Base-by-base conservation (phyloP, 2,113 vertebrate species). In the Formicarius rufipectus region DNA sequence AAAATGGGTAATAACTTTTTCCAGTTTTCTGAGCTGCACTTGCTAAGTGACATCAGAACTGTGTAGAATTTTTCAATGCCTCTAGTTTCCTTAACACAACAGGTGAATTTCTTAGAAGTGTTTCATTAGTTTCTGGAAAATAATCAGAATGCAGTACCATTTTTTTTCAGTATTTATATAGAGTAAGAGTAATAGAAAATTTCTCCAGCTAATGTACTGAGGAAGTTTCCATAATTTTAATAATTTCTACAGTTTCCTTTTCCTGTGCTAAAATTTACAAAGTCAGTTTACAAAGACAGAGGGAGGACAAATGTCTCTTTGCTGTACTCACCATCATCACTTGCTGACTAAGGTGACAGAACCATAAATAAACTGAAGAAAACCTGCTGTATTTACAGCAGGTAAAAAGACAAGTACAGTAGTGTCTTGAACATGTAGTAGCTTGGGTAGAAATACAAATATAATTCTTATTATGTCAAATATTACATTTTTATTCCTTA, bases 321-420 rank as follows among this genome's bases (percentile, higher is more conserved):
- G 44, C 69, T 80, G 12, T 88, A 68, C 35, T 87, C 58, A 42
- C 17, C 42, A 35, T 92, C 37, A 40, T 63, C 37, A 15, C 47
- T 94, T 96, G 42, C 71, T 95, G 50, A 77, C 83, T 75, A 93
- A 93, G 68, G 77, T 97, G 87, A 97, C 79, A 95, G 96, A 93
- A 96, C 94, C 64, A 82, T 84, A 95, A 94, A 83, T 82, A 89
- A 97, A 91, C 62, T 76, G 87, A 94, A 96, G 90, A 96, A 94
- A 95, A 69, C 59, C 62, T 97, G 90, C 89, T 92, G 58, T 93
- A 93, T 96, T 96, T 97, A 87, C 68, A 90, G 50, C n/a, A 76
- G n/a, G 21, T 62, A 42, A 91, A 93, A 97, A 94, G 95, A 90
- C 71, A 77, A 87, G 50, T 94, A 67, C 50, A 80, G 64, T 33